These are phyloP conservation scores for Brevimyrus niger DNA, from an alignment of 2,113 vertebrate species.

Conservation along the genomic window DNA sequence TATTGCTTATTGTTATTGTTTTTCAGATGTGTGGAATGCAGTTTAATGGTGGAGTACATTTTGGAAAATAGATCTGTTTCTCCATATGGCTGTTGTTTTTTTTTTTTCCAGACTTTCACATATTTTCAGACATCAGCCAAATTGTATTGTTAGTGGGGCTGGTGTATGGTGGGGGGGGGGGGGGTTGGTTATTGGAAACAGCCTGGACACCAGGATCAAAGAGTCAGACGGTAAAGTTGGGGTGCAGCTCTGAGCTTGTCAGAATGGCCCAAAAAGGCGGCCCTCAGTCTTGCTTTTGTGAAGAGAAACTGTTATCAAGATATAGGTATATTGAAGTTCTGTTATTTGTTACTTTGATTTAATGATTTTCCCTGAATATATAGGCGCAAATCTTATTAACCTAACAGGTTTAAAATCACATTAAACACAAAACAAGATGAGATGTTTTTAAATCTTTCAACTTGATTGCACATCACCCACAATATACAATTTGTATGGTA, in stretches of 20 bases:
- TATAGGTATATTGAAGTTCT: neutral
- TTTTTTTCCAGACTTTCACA: neutral
- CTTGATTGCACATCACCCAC: neutral
- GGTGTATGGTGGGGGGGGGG: neutral
- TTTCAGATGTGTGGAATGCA: neutral
- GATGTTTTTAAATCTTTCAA: neutral
- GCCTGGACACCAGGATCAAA: neutral
- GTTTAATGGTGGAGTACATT: neutral
- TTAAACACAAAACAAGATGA: neutral
- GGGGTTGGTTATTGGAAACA: neutral
- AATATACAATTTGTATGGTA: neutral
- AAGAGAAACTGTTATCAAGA: neutral
- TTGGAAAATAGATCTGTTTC: neutral
- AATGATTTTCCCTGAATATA: neutral
- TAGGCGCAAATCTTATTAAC: neutral
- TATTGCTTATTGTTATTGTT: neutral
- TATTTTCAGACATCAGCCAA: neutral
- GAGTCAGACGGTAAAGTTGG: neutral
- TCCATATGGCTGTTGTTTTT: neutral
- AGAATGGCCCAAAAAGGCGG: neutral
- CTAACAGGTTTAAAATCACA: neutral
- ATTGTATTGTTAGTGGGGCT: neutral
- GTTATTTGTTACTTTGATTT: neutral
- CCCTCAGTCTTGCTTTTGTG: neutral
- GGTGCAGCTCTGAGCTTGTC: neutral